Percentiles rank a stretch among this genome's conserved stretches.
Evolutionary conservation across 2,888 invertebrate genomes (phyloP).

Genomic region (Minunthozetes semirufus): DNA sequence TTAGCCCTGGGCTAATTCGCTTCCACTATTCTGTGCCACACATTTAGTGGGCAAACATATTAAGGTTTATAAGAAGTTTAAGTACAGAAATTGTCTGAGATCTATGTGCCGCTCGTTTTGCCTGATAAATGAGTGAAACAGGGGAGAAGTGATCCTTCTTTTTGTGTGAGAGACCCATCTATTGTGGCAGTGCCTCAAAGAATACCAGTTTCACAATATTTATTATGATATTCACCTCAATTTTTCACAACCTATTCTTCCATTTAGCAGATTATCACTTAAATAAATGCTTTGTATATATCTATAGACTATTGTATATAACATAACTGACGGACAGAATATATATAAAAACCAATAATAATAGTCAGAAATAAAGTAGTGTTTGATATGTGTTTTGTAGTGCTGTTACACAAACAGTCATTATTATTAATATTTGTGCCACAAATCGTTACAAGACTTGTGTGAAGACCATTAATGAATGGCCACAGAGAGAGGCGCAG

Average conservation of each 20-base stretch:
- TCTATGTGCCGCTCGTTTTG: background rate
- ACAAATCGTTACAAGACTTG: background rate
- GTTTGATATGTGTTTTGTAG: background rate
- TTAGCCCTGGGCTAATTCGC: background rate
- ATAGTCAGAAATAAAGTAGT: background rate
- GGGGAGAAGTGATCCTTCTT: background rate
- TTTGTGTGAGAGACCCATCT: background rate
- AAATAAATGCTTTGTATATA: conserved; percentile 1
- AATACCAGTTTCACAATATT: background rate
- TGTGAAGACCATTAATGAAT: background rate
- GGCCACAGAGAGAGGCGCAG: background rate
- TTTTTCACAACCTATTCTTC: conserved; percentile 15
- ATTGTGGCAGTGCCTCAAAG: background rate
- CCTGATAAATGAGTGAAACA: background rate
- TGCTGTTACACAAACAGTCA: background rate
- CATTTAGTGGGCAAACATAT: conserved; percentile 7
- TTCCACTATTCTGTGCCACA: background rate
- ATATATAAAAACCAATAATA: conserved; percentile 1
- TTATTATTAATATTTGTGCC: conserved; percentile 2
- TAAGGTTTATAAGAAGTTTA: background rate
- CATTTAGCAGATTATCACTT: conserved; percentile 23
- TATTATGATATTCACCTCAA: conserved; percentile 1
- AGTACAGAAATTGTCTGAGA: conserved; percentile 1
- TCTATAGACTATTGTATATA: background rate
- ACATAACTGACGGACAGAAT: background rate